phyloP scores from a whole-genome alignment of 2,797 vertebrate genomes.

The Picus viridis region DNA sequence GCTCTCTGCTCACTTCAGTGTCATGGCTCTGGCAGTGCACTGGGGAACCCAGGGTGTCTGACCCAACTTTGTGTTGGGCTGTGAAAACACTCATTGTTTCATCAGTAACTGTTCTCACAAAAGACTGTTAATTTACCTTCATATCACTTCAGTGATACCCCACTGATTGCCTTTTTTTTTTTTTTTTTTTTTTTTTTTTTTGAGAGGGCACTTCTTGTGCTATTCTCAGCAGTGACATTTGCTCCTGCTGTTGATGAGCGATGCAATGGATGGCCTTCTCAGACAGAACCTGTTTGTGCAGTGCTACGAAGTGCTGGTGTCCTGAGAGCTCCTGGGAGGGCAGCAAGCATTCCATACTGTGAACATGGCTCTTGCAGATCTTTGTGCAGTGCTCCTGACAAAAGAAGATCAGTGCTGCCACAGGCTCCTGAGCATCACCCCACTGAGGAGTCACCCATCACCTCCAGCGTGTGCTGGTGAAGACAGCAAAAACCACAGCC shows the following conservation, averaged over 20 bases:
- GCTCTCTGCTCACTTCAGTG: background rate
- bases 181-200: too few relatives aligned
- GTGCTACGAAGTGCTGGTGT: background rate
- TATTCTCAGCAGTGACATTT: background rate
- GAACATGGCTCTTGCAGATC: background rate
- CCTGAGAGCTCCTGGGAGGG: background rate
- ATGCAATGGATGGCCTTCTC: background rate
- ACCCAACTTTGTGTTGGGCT: background rate
- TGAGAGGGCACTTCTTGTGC: background rate
- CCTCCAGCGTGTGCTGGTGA: accelerated
- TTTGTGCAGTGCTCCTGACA: background rate
- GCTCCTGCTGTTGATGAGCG: accelerated
- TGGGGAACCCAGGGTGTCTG: too few relatives aligned
- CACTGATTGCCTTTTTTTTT: background rate
- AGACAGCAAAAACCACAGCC: background rate
- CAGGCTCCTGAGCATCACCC: background rate
- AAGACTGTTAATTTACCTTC: background rate
- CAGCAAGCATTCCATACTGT: accelerated
- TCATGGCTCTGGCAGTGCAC: background rate
- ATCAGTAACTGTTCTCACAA: background rate
- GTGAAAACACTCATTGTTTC: background rate
- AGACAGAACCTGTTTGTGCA: background rate
- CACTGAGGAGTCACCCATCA: accelerated
- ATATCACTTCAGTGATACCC: background rate
- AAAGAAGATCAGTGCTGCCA: accelerated